phyloP scores from a whole-genome alignment of 2,888 invertebrate species.

The Amphipoea oculea region DNA sequence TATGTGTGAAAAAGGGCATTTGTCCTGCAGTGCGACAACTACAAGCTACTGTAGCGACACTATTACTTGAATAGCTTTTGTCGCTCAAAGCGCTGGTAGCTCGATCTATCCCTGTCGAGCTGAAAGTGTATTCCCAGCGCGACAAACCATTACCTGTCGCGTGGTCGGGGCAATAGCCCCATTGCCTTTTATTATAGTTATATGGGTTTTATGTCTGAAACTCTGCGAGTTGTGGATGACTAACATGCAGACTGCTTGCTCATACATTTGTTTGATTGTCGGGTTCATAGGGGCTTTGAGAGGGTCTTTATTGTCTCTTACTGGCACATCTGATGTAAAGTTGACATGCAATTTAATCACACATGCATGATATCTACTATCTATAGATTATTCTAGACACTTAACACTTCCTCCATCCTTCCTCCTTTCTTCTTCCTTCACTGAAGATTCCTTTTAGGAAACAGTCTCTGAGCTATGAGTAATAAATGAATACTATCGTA shows the following conservation, averaged over 20 bases:
- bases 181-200: slow-evolving; percentile 23
- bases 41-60: not conserved
- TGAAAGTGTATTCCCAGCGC: slow-evolving; percentile 19
- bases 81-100: not conserved
- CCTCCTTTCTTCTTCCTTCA: too few species aligned
- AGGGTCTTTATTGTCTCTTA: not conserved
- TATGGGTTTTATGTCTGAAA: slow-evolving; percentile 20
- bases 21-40: not conserved
- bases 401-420: too few species aligned
- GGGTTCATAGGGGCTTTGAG: too few species aligned
- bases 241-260: slow-evolving; percentile 1
- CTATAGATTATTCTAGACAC: too few species aligned
- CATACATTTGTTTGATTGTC: not conserved
- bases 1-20: not conserved
- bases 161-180: slow-evolving; percentile 34
- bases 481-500: not conserved
- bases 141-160: slow-evolving; percentile 37
- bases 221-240: slow-evolving; percentile 16
- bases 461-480: not conserved
- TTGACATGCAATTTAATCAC: too few species aligned
- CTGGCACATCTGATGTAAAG: not conserved
- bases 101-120: slow-evolving; percentile 19
- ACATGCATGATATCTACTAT: too few species aligned
- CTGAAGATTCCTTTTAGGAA: too few species aligned
- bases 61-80: not conserved